Conservation (phyloP, 2,113 vertebrate genomes). For the Tichodroma muraria region DNA sequence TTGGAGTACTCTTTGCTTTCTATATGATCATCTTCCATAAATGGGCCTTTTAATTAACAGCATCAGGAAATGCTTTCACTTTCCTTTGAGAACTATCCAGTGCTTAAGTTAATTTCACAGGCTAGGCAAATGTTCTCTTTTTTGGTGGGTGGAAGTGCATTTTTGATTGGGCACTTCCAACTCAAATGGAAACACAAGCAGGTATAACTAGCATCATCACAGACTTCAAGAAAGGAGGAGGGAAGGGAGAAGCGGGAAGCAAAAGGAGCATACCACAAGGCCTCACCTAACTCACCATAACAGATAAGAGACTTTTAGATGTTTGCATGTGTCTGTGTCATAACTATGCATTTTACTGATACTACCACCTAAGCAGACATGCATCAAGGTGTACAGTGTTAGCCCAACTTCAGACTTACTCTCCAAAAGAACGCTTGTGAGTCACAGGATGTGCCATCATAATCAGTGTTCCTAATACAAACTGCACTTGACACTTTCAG, state of each 20-base stretch:
- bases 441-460: not conserved
- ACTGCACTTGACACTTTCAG: not conserved
- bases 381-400: not conserved
- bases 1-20: not conserved
- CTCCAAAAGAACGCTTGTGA: not conserved
- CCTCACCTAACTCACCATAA: not conserved
- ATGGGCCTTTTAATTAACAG: not conserved
- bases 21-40: not conserved
- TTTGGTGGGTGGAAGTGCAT: not conserved
- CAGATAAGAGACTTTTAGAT: accelerated
- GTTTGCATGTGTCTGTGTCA: no score
- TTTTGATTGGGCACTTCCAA: not conserved
- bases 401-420: not conserved
- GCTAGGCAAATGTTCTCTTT: not conserved
- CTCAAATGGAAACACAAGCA: not conserved
- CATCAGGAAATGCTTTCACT: not conserved
- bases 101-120: not conserved
- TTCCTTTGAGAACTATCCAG: not conserved
- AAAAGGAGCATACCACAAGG: not conserved
- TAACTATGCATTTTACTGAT: not conserved
- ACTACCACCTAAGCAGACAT: not conserved
- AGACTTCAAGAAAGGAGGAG: not conserved
- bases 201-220: not conserved
- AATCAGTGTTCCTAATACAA: not conserved
- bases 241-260: not conserved